Percentiles rank a stretch among this genome's conserved stretches.
Evolutionary conservation across 2,113 vertebrate species (phyloP).

Genomic region (Cisticola juncidis): DNA sequence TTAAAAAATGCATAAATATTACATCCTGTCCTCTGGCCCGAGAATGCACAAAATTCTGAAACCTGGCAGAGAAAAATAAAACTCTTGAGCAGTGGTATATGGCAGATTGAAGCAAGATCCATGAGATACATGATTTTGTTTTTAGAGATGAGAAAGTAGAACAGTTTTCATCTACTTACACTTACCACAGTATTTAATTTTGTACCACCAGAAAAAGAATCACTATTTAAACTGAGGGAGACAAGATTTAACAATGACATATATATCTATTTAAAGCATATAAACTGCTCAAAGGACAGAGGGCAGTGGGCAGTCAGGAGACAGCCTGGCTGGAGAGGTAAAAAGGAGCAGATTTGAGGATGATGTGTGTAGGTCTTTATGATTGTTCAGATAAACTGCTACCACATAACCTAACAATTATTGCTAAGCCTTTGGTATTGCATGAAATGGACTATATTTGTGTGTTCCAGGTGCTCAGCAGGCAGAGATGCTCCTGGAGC

Average conservation of each 20-base stretch:
- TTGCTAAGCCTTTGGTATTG: neutral
- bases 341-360: neutral
- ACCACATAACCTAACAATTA: neutral
- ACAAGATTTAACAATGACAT: neutral
- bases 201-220: rapidly evolving
- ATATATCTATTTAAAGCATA: too few species aligned
- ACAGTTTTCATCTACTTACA: neutral
- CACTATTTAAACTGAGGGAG: neutral
- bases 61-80: neutral
- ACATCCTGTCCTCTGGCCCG: neutral
- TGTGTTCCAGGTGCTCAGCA: neutral
- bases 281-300: neutral
- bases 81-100: neutral
- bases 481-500: neutral
- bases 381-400: neutral
- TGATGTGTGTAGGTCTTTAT: neutral
- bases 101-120: neutral
- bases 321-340: neutral
- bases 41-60: neutral
- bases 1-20: neutral
- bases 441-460: neutral
- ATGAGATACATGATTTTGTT: neutral
- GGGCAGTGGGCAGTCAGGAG: neutral
- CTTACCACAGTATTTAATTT: neutral
- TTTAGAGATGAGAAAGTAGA: neutral